Evolutionary conservation across 2,888 invertebrate species (phyloP).

Genomic region (Amphimallon solstitiale): DNA sequence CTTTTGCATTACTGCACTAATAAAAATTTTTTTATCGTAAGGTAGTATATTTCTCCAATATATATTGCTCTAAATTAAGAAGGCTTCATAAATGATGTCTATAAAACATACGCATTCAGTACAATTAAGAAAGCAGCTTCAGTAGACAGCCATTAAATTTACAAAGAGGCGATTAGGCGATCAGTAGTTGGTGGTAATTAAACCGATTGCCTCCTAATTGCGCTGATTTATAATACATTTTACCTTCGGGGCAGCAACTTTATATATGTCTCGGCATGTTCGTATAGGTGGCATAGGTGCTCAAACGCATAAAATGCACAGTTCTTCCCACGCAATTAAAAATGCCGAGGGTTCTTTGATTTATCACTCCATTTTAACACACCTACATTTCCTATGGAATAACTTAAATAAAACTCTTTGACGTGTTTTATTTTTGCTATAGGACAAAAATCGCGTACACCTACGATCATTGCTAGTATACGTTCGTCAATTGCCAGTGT

Average conservation of each 20-base stretch:
- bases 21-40: no score
- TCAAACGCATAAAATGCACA: not conserved
- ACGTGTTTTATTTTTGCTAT: not conserved
- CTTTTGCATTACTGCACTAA: no score
- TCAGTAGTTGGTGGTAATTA: slow-evolving; percentile 45
- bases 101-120: slow-evolving; percentile 6
- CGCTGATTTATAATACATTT: slow-evolving; percentile 43
- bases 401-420: slow-evolving; percentile 5
- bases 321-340: slow-evolving; percentile 16
- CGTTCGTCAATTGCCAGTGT: no score
- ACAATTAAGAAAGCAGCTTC: slow-evolving; percentile 12
- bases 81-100: no score
- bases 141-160: slow-evolving; percentile 28
- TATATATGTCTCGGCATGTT: not conserved
- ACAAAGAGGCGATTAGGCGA: slow-evolving; percentile 35
- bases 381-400: slow-evolving; percentile 7
- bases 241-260: slow-evolving; percentile 26
- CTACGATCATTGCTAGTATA: slow-evolving; percentile 9
- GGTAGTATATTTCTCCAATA: no score
- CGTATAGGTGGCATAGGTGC: slow-evolving; percentile 7
- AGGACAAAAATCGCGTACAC: slow-evolving; percentile 16
- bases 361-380: slow-evolving; percentile 14
- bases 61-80: not conserved
- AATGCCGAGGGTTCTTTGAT: slow-evolving; percentile 11
- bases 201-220: slow-evolving; percentile 46